phyloP scores from a whole-genome alignment of 2,797 vertebrate genomes.

The Telmatherina bonti region DNA sequence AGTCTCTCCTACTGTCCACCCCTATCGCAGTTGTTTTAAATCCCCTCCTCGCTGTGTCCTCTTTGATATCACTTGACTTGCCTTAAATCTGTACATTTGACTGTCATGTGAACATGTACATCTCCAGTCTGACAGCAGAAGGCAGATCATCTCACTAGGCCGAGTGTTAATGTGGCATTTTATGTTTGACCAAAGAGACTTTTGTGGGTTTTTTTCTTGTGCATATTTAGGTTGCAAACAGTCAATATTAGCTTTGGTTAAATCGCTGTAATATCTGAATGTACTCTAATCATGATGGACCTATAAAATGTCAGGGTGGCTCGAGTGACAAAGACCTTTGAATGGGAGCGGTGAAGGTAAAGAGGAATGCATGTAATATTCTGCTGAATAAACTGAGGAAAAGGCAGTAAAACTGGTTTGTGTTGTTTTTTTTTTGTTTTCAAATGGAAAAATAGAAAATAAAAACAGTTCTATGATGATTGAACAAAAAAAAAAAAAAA shows the following conservation, averaged over 20 bases:
- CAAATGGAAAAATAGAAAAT: background rate
- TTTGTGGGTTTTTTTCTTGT: slow-evolving; percentile 72
- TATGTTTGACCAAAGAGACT: slow-evolving; percentile 79
- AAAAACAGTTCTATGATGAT: background rate
- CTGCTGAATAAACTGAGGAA: slow-evolving; percentile 66
- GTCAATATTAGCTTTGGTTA: slow-evolving; percentile 79
- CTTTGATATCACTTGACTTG: slow-evolving; percentile 75
- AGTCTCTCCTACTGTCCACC: slow-evolving; percentile 18
- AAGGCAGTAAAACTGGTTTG: slow-evolving; percentile 1
- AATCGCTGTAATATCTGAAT: slow-evolving; percentile 77
- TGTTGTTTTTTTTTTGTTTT: slow-evolving; percentile 24
- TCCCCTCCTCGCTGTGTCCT: slow-evolving; percentile 36
- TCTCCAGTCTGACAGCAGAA: slow-evolving; percentile 49
- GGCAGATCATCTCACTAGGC: slow-evolving; percentile 68
- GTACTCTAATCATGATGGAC: slow-evolving; percentile 74
- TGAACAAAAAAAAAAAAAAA: too few species aligned
- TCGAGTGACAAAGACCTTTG: slow-evolving; percentile 12
- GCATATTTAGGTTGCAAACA: slow-evolving; percentile 81
- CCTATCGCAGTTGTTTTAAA: slow-evolving; percentile 29
- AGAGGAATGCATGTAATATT: slow-evolving; percentile 62
- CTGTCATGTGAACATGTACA: slow-evolving; percentile 56
- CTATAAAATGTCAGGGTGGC: slow-evolving; percentile 53
- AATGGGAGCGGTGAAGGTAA: slow-evolving; percentile 12
- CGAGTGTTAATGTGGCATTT: slow-evolving; percentile 61
- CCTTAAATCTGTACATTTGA: slow-evolving; percentile 79